A percentile compares a stretch with the other conserved stretches of the same genome.
Evolutionary conservation across 2,888 invertebrate species (phyloP).

Genomic region (Andricus quercusramuli): DNA sequence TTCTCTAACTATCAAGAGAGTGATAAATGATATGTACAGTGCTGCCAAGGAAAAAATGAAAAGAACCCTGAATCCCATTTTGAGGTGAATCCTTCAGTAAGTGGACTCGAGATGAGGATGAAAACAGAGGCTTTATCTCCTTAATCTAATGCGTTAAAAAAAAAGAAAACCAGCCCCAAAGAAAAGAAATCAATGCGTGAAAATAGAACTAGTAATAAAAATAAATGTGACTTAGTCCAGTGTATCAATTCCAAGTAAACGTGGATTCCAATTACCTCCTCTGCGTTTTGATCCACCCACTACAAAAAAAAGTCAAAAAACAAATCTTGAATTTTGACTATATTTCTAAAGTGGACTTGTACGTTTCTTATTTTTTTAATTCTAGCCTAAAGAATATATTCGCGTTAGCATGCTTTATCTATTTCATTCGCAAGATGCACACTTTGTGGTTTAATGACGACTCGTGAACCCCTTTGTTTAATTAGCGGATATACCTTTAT

Average conservation of each 20-base stretch:
- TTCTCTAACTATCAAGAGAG: neutral
- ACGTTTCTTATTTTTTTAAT: neutral
- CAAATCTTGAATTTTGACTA: slow-evolving; percentile 42
- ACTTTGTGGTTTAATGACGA: slow-evolving; percentile 15
- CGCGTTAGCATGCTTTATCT: neutral
- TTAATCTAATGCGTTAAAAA: slow-evolving; percentile 26
- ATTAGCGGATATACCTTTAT: slow-evolving; percentile 66
- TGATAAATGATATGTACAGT: neutral
- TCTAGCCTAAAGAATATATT: neutral
- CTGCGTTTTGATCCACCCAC: slow-evolving; percentile 86
- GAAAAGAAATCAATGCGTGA: slow-evolving; percentile 21
- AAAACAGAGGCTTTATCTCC: neutral
- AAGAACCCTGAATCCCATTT: slow-evolving; percentile 16
- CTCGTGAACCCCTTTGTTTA: slow-evolving; percentile 45
- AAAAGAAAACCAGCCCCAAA: slow-evolving; percentile 8
- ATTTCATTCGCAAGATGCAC: slow-evolving; percentile 35
- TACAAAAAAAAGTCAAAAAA: slow-evolving; percentile 75
- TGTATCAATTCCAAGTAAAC: slow-evolving; percentile 43
- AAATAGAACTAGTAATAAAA: slow-evolving; percentile 43
- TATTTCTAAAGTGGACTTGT: slow-evolving; percentile 26
- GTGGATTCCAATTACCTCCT: slow-evolving; percentile 81
- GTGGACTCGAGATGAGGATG: neutral
- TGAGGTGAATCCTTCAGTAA: neutral
- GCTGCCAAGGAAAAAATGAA: neutral
- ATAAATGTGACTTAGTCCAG: slow-evolving; percentile 47